Evolutionary conservation across 2,797 vertebrate species (phyloP), one percentile per base, ranked within the genome.

Genomic region (Microcaecilia unicolor): DNA sequence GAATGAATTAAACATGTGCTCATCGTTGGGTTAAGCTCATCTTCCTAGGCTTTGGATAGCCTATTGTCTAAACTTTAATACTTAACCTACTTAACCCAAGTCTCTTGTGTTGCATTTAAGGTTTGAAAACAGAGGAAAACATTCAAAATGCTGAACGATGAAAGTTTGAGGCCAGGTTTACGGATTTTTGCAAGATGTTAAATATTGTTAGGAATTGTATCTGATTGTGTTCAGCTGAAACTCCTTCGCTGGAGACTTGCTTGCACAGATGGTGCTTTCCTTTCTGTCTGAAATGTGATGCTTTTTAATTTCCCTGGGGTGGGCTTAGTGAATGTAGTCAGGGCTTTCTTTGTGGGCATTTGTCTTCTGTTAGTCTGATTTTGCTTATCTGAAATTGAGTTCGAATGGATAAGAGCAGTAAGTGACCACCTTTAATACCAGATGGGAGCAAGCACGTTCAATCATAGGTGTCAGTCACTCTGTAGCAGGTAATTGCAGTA

Each of bases 221-320:
- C 56, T 30, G 55, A 42, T 69, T 69, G n/a, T 63, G 17, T 35
- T 32, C 18, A 27, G 29, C 43, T 57, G 47, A 51, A 64, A 61
- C 41, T 61, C 22, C 43, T 61, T 56, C 63, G 54, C 52, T 24
- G 38, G 27, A 31, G 37, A 25, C 28, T 36, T 36, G 41, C 43
- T 36, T 36, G 41, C 43, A 46, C 68, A 70, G 64, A 67, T 67
- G 64, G 66, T 37, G 32, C 34, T 44, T 58, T 55, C 37, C 41
- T 61, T 62, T 56, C 37, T 36, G 34, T 41, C 40, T 64, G 58
- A 68, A 67, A 66, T 43, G 31, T 37, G 51, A 46, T 0, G 1
- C 33, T 50, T 59, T 60, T 66, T 57, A 42, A 70, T 70, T 70
- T 70, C 49, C 40, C 43, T 26, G 15, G 31, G 31, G 50, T 33